These are phyloP conservation scores for Donacobius atricapilla DNA, from an alignment of 2,113 vertebrate genomes.

Conservation along the genomic window DNA sequence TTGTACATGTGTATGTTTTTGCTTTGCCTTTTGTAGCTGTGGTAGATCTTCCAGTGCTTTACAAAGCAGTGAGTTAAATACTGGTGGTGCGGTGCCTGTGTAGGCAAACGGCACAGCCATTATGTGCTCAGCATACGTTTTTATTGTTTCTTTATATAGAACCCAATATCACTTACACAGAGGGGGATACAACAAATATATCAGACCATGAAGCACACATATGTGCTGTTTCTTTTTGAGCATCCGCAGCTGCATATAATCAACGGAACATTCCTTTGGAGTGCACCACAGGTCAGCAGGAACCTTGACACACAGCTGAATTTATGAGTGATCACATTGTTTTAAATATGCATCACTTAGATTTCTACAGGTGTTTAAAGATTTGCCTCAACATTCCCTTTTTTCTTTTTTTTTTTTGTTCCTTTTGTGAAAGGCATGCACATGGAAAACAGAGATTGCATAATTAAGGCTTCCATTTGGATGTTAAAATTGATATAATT, in stretches of 20 bases:
- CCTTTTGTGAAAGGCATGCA: neutral
- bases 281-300: slow-evolving; percentile 63
- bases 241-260: slow-evolving; percentile 51
- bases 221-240: slow-evolving; percentile 42
- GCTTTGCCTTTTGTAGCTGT: neutral
- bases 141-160: slow-evolving; percentile 34
- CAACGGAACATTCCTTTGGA: slow-evolving; percentile 44
- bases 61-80: neutral
- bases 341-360: slow-evolving; percentile 64
- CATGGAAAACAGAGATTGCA: slow-evolving; percentile 19
- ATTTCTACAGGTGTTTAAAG: slow-evolving; percentile 69
- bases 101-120: neutral
- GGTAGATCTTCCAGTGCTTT: neutral
- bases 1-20: neutral
- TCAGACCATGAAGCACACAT: slow-evolving; percentile 28
- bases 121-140: slow-evolving; percentile 7
- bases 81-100: neutral
- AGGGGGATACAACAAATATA: slow-evolving; percentile 25
- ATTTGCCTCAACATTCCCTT: neutral
- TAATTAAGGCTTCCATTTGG: slow-evolving; percentile 42
- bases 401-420: neutral
- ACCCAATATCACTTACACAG: slow-evolving; percentile 36
- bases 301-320: slow-evolving; percentile 60
- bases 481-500: slow-evolving; percentile 45
- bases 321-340: slow-evolving; percentile 61